Evolutionary conservation across 2,888 invertebrate species (phyloP).

Genomic region (Eristalis arbustorum): DNA sequence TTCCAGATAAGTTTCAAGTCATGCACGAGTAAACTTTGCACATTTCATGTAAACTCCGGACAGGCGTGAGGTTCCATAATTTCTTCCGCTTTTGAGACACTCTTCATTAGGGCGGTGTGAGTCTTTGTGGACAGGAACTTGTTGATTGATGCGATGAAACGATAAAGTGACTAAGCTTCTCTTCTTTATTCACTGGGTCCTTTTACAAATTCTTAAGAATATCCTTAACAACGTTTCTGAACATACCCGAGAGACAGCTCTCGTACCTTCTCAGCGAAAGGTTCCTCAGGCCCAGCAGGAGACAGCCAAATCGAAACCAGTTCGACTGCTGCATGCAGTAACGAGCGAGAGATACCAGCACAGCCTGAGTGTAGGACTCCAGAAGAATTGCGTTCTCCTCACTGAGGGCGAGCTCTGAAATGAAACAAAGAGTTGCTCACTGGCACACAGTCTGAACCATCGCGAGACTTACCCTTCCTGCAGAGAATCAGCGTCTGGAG

Average conservation of each 20-base stretch:
- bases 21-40: neutral
- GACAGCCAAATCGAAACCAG: constrained; percentile 78
- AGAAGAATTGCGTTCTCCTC: constrained; percentile 75
- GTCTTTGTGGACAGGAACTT: too few relatives aligned
- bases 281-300: constrained; percentile 77
- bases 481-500: constrained; percentile 81
- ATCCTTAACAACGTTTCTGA: constrained; percentile 75
- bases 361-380: constrained; percentile 77
- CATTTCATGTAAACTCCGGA: neutral
- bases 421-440: neutral
- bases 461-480: constrained; percentile 79
- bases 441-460: neutral
- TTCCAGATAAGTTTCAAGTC: neutral
- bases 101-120: too few relatives aligned
- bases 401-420: constrained; percentile 76
- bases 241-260: constrained; percentile 76
- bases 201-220: constrained; percentile 72
- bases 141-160: too few relatives aligned
- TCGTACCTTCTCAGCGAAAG: constrained; percentile 77
- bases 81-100: neutral
- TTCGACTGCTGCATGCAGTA: constrained; percentile 78
- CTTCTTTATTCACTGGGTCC: neutral
- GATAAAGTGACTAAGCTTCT: too few relatives aligned
- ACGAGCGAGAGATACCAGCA: constrained; percentile 77
- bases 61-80: neutral